Percentiles rank a stretch among this genome's conserved stretches.
Evolutionary conservation across 2,888 invertebrate species (phyloP).

Genomic region (Troides oblongomaculatus): DNA sequence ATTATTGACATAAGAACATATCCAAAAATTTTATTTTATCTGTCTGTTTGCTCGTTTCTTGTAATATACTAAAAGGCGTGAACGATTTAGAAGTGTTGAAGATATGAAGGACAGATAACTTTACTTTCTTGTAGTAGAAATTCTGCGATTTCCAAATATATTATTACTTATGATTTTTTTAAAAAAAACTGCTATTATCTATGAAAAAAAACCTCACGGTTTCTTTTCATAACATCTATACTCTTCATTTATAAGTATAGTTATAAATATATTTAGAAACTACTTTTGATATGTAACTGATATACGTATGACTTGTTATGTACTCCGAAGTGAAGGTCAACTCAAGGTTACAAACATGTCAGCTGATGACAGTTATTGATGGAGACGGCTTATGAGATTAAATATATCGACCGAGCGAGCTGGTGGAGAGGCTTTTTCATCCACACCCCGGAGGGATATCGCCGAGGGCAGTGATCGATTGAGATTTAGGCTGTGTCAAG

Average conservation of each 20-base stretch:
- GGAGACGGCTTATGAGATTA: slow-evolving; percentile 24
- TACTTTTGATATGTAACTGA: neutral
- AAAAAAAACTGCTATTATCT: too few relatives aligned
- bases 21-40: neutral
- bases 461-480: slow-evolving; percentile 26
- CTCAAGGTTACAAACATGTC: slow-evolving; percentile 13
- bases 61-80: neutral
- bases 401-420: slow-evolving; percentile 22
- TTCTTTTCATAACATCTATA: too few relatives aligned
- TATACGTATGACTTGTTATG: neutral
- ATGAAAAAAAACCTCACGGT: too few relatives aligned
- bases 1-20: too few relatives aligned
- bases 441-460: slow-evolving; percentile 18
- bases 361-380: slow-evolving; percentile 25
- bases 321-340: slow-evolving; percentile 1
- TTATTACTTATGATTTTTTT: too few relatives aligned
- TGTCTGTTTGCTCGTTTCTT: neutral
- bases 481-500: slow-evolving; percentile 22
- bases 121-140: too few relatives aligned
- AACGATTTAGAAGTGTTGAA: too few relatives aligned
- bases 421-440: slow-evolving; percentile 24
- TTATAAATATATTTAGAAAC: neutral
- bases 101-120: too few relatives aligned
- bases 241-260: too few relatives aligned
- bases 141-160: too few relatives aligned